Evolutionary conservation across 1,140 invertebrate species (phyloP).

Genomic region (Drosophila pruinosa): DNA sequence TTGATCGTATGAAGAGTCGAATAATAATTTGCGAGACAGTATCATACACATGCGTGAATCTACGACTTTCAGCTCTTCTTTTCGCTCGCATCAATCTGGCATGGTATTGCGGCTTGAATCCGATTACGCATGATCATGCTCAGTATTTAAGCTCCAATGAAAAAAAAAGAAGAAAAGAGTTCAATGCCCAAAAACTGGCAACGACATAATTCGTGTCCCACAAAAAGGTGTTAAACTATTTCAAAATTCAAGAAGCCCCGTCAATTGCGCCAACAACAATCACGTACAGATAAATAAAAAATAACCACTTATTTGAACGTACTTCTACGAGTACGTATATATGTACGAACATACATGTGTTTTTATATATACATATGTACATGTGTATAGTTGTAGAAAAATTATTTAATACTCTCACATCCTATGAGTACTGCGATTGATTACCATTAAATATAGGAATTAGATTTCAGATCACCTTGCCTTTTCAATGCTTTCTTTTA

Average conservation of each 20-base stretch:
- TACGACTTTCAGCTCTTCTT: not conserved
- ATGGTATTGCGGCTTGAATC: not conserved
- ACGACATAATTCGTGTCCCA: conserved; percentile 43
- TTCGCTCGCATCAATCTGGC: not conserved
- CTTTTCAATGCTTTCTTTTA: too few species aligned
- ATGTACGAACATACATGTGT: not conserved
- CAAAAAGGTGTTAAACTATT: conserved; percentile 53
- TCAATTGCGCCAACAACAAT: conserved; percentile 6
- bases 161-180: conserved; percentile 19
- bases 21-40: conserved; percentile 32
- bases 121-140: conserved; percentile 44
- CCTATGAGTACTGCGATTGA: too few species aligned
- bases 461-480: too few species aligned
- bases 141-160: conserved; percentile 26
- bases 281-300: conserved; percentile 10
- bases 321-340: not conserved
- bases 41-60: conserved; percentile 2
- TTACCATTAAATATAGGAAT: too few species aligned
- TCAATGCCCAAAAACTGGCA: conserved; percentile 55
- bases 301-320: not conserved
- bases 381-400: not conserved
- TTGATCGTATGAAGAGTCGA: not conserved
- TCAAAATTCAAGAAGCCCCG: conserved; percentile 38
- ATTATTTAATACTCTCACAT: too few species aligned
- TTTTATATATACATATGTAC: not conserved